Evolutionary conservation across 1,140 invertebrate species (phyloP).

Genomic region (Cardiocondyla obscurior): DNA sequence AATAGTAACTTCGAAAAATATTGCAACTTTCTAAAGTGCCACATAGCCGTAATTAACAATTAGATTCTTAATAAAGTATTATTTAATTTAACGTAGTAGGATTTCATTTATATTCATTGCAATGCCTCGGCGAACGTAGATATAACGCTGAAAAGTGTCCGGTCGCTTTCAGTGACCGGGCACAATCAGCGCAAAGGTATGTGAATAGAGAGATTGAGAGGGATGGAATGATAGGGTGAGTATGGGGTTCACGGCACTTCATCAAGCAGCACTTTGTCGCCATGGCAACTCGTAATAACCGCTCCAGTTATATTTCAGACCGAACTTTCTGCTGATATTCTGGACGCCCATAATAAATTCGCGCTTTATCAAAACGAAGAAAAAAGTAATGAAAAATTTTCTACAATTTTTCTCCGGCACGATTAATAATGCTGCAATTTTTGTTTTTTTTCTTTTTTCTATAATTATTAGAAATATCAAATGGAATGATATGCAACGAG

Average conservation of each 20-base stretch:
- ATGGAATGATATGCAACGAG: background rate
- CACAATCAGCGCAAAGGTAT: slow-evolving; percentile 21
- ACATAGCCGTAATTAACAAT: background rate
- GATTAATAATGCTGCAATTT: background rate
- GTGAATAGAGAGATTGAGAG: slow-evolving; percentile 37
- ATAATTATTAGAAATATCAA: slow-evolving; percentile 7
- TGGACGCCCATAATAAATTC: slow-evolving; percentile 14
- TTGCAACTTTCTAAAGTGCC: background rate
- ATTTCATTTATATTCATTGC: slow-evolving; percentile 1
- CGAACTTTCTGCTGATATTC: slow-evolving; percentile 41
- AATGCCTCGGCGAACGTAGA: background rate
- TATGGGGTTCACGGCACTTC: slow-evolving; percentile 73
- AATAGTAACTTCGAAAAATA: background rate
- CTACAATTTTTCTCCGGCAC: background rate
- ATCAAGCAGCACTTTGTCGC: slow-evolving; percentile 82
- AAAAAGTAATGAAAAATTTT: background rate
- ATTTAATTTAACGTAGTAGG: background rate
- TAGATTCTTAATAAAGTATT: background rate
- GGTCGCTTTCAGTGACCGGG: slow-evolving; percentile 38
- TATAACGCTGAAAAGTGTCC: slow-evolving; percentile 29
- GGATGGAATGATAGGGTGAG: slow-evolving; percentile 61
- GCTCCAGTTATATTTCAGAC: slow-evolving; percentile 74
- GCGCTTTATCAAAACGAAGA: slow-evolving; percentile 1
- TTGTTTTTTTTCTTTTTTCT: background rate
- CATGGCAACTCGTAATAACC: slow-evolving; percentile 82